Percentiles rank a stretch among this genome's conserved stretches.
These are phyloP conservation scores for Leptinotarsa texana DNA, from an alignment of 1,140 invertebrate species.

Conservation along the genomic window DNA sequence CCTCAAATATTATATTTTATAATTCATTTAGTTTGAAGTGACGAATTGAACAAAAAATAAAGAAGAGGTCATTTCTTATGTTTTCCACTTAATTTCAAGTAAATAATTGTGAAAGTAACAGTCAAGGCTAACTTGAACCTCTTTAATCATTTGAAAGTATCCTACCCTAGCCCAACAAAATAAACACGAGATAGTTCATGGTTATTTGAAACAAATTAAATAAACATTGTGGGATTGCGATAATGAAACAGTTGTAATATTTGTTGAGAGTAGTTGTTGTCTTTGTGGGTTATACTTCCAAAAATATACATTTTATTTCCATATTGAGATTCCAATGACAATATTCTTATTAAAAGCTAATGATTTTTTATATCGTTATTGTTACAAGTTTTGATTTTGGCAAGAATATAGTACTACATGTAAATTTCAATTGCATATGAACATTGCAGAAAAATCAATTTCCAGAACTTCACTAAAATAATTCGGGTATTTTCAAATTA, in stretches of 20 bases:
- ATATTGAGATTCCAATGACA: background rate
- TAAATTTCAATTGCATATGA: too few relatives aligned
- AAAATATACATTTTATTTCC: background rate
- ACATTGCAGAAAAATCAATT: too few relatives aligned
- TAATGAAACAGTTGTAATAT: constrained; percentile 17
- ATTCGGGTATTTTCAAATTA: too few relatives aligned
- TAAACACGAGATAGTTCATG: constrained; percentile 16
- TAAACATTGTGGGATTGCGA: constrained; percentile 23
- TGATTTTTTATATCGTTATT: too few relatives aligned
- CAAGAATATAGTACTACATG: too few relatives aligned
- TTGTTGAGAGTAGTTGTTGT: constrained; percentile 1
- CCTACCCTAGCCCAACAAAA: constrained; percentile 21
- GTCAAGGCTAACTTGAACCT: constrained; percentile 9
- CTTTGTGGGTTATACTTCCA: background rate
- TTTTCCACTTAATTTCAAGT: background rate
- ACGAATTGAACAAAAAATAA: background rate
- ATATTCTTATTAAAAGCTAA: too few relatives aligned
- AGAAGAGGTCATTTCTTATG: background rate
- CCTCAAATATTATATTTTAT: too few relatives aligned
- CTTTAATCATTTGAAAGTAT: constrained; percentile 16
- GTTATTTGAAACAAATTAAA: constrained; percentile 25
- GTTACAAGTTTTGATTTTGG: too few relatives aligned
- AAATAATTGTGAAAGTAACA: constrained; percentile 14
- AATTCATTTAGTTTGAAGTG: too few relatives aligned
- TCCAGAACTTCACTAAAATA: too few relatives aligned